Base-by-base conservation (phyloP, 2,113 vertebrate species). In the Pseudonaja textilis region DNA sequence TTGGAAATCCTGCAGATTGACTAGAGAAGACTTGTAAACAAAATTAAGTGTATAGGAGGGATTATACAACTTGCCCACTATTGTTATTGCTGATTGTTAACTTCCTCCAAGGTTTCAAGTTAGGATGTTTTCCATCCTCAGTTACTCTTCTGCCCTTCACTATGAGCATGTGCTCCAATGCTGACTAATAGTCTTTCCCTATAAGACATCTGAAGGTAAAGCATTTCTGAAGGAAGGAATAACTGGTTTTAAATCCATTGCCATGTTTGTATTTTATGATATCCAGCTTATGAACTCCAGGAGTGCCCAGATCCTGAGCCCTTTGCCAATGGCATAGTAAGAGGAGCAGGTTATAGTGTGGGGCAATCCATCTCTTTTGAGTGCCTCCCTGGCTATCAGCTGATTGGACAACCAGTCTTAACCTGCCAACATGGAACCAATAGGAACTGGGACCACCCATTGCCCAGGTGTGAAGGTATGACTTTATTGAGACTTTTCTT, bases 341-440 rank as follows among this genome's bases (percentile, higher is more conserved):
- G 99, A 91, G 99, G 99, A n/a, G 99, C 99, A 0, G 99, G 99
- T 39, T 99, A 97, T 97, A 99, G 99, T 2, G 99, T 99, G 1
- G 99, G 99, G 52, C 99, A 99, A 93, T 99, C 99, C 39, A 99
- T 99, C 96, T 99, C 99, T 69, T 99, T 99, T 0, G 99, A 99
- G 96, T 99, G 99, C 91, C 97, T 98, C 81, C 98, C 98, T 0
- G 99, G 99, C 14, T 99, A 98, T 96, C 98, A 98, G 1, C 98
- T 99, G 3, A 97, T 97, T 88, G 99, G 99, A 22, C 97, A 99
- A 86, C 97, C 99, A 0, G 98, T 99, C 95, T 98, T 99, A 88
- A 99, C 99, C 14, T 99, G 99, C 90, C 98, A 99, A 90, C 99
- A 99, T 0, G 99, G 99, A 91, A 99, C 98, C 95, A 99, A 99